Conservation (phyloP, 2,888 invertebrate genomes). For the Orchesellides sinensis region DNA sequence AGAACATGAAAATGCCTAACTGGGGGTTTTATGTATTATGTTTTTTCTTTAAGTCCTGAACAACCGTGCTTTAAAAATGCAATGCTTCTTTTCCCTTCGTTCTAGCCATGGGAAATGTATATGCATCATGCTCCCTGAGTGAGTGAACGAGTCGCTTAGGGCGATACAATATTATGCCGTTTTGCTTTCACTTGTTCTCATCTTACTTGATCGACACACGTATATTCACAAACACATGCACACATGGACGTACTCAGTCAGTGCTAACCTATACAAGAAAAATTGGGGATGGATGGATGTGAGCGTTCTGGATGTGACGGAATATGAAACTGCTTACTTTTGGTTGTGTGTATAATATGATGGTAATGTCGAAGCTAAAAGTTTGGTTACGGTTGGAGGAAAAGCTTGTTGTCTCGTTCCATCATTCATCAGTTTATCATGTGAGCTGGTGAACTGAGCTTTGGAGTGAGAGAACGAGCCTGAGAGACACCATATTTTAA, state of each 20-base stretch:
- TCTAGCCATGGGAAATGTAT: too few relatives aligned
- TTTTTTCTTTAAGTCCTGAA: too few relatives aligned
- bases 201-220: constrained; percentile 7
- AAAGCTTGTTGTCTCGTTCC: constrained; percentile 58
- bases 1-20: too few relatives aligned
- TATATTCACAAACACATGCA: neutral
- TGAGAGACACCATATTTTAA: too few relatives aligned
- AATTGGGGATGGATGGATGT: too few relatives aligned
- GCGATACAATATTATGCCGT: constrained; percentile 38
- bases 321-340: neutral
- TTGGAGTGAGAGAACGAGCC: neutral
- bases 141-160: constrained; percentile 45
- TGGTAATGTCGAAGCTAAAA: neutral
- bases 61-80: too few relatives aligned
- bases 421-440: constrained; percentile 59
- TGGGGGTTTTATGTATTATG: too few relatives aligned
- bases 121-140: too few relatives aligned
- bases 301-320: too few relatives aligned
- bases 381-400: constrained; percentile 6
- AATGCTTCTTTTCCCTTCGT: too few relatives aligned
- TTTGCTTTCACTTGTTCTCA: constrained; percentile 20
- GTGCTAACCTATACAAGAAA: too few relatives aligned
- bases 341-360: neutral
- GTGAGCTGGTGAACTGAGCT: constrained; percentile 18
- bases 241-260: neutral